A percentile compares a stretch with the other conserved stretches of the same genome.
phyloP scores from a whole-genome alignment of 2,113 vertebrate species.

The Ptyas mucosa region DNA sequence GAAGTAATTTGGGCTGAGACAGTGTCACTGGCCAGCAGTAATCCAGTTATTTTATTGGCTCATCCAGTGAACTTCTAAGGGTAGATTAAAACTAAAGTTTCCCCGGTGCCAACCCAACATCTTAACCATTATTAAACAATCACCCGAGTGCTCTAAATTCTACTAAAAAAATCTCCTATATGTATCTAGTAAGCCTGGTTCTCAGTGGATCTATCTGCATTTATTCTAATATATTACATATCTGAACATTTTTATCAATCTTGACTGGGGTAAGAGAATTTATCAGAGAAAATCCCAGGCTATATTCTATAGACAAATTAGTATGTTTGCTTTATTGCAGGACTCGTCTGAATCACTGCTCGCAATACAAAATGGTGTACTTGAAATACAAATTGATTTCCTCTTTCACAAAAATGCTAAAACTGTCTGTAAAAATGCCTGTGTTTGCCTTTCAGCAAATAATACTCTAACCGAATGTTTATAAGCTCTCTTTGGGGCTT shows the following conservation, averaged over 20 bases:
- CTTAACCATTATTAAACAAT: background rate
- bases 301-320: background rate
- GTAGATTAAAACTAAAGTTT: background rate
- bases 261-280: background rate
- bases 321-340: background rate
- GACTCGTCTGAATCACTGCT: background rate
- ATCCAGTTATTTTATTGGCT: background rate
- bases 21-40: background rate
- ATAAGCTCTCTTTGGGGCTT: background rate
- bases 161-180: background rate
- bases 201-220: background rate
- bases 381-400: background rate
- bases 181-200: background rate
- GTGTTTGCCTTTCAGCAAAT: background rate
- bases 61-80: background rate
- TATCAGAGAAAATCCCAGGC: background rate
- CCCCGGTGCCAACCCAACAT: background rate
- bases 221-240: background rate
- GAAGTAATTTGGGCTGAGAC: background rate
- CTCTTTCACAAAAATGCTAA: background rate
- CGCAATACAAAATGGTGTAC: background rate
- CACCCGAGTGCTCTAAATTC: background rate
- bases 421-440: background rate
- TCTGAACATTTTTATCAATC: background rate
- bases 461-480: background rate